Evolutionary conservation across 2,888 invertebrate genomes (phyloP).

Genomic region (Athripsodes cinereus): DNA sequence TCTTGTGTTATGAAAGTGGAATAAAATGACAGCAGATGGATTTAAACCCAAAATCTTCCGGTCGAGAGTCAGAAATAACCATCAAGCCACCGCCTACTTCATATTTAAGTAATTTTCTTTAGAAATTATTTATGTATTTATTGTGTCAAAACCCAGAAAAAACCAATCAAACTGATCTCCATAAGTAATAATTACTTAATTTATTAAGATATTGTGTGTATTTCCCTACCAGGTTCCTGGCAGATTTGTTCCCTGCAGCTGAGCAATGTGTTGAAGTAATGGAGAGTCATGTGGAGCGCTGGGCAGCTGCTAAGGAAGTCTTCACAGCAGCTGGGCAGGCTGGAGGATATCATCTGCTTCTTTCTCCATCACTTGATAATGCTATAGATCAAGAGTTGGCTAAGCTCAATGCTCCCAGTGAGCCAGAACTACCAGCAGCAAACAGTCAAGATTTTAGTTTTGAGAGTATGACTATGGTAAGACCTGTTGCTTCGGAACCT

Average conservation of each 20-base stretch:
- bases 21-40: too few species aligned
- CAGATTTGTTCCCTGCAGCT: conserved; percentile 48
- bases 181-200: too few species aligned
- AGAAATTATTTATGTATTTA: too few species aligned
- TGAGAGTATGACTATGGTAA: neutral
- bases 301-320: conserved; percentile 48
- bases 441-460: neutral
- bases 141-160: too few species aligned
- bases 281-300: conserved; percentile 51
- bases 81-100: too few species aligned
- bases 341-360: conserved; percentile 18
- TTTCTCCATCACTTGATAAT: conserved; percentile 15
- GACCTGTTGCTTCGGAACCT: neutral
- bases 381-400: conserved; percentile 16
- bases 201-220: too few species aligned
- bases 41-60: too few species aligned
- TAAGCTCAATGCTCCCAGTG: neutral
- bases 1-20: too few species aligned
- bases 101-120: too few species aligned
- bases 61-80: too few species aligned
- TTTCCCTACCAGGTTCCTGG: conserved; percentile 52
- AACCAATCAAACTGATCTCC: too few species aligned
- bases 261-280: conserved; percentile 43
- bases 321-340: conserved; percentile 27
- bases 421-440: neutral